Base-by-base conservation (phyloP, 2,797 vertebrate genomes). In the Peromyscus nudipes region DNA sequence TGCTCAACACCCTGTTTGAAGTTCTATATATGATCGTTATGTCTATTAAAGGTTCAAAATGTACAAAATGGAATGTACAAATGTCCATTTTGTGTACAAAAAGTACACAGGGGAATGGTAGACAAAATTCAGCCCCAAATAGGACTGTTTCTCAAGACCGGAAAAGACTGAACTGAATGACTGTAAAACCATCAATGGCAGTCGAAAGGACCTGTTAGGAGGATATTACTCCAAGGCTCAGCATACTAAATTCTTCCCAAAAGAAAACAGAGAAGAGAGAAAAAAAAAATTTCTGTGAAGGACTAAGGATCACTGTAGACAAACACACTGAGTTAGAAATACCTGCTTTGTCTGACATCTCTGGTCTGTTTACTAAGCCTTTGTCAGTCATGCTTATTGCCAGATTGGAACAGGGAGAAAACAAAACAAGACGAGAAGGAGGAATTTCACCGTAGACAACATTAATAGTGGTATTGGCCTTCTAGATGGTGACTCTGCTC, bases 71-170 rank as follows among this genome's bases (percentile, higher is more conserved):
- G 84, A 90, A 49, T 14, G 62, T 25, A 13, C 60, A 65, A 21
- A 12, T 31, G 29, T 46, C 17, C 40, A 23, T 62, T 84, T 84
- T 43, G 16, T 13, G 16, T 46, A 13, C 29, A 65, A 46, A 46
- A 16, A 4, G n/a, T 40, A 73, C 52, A 73, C 87, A 94, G 89
- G 0, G 49, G 80, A 80, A 57, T 46, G 67, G 83, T 46, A 27
- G 4, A 7, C 87, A 91, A 98, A 98, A 95, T 21, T 91, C 37
- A 23, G 73, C 55, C 95, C 81, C 69, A 73, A 94, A 96, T 82
- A 10, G 96, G 97, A 95, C 92, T 46, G 29, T 81, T 96, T 97
- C 96, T 97, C 98, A 97, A 86, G 95, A 79, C 94, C 92, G 80
- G 81, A 12, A 96, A 92, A 71, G 37, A 79, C 81, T 89, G 49